Base-by-base conservation (phyloP, 2,113 vertebrate species). In the Arizona elegans region DNA sequence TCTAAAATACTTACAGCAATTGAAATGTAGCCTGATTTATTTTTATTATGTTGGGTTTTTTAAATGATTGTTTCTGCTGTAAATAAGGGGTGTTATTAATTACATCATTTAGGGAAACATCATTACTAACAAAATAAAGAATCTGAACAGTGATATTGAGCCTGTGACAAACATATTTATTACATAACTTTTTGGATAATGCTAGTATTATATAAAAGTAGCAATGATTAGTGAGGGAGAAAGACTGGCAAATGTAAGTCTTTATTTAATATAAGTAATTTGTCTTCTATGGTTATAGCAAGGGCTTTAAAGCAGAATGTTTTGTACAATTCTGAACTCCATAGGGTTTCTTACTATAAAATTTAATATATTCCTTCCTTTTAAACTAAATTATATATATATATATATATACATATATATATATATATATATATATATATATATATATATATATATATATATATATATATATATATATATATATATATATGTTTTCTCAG, bases 21-120 rank as follows among this genome's bases (percentile, higher is more conserved):
- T 70, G 85, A 43, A 91, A 62, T 38, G 33, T 43, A 21, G 21
- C 70, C n/a, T 75, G 65, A 81, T 15, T 2, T n/a, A 12, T 0
- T 87, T 52, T 0, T 89, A 47, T 3, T 0, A 0, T 0, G 2
- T 81, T 81, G 33, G 75, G 6, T 38, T 81, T 81, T 81, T 0
- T 17, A 1, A 0, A 38, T 26, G 24, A 24, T 94, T 94, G 75
- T 87, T 54, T 47, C 26, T 93, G 75, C 38, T 29, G 1, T 50
- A 94, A 54, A 8, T 88, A 17, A 65, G 8, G 15, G 19, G 89
- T 70, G 0, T n/a, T 81, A 38, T 17, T 9, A 2, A 33, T 70
- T 62, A 15, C 12, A 38, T 38, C 33, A 43, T 81, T 43, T 81
- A 81, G 75, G 7, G 33, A 81, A 81, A 81, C 75, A 21, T 81